Evolutionary conservation across 1,140 invertebrate genomes (phyloP), one percentile per base, ranked within the genome.

Genomic region (Zaprionus ornatus): DNA sequence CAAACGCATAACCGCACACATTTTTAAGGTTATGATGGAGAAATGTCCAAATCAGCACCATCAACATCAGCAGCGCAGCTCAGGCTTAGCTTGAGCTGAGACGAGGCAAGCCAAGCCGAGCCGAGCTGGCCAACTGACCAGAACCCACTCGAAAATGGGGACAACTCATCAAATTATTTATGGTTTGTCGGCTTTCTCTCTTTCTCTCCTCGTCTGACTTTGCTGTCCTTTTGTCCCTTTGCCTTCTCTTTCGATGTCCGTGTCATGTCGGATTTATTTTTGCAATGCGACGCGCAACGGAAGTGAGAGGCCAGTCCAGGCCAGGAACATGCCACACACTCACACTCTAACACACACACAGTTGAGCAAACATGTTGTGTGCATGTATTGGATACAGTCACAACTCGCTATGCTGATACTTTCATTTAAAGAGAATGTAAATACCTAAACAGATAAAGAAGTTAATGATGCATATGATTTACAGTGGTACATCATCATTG

Each of bases 101-200:
- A 45, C 25, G 25, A 27, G 25, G 25, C 25, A 27, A 27, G 29
- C 21, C 7, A 6, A 59, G 17, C 25, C 48, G 17, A 40, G 57
- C 42, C 4, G 19, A 60, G 60, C 68, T 76, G 68, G 40, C 56
- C 77, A 84, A 90, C 84, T 88, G 78, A 84, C 74, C 85, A 88
- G 74, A 90, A 90, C 84, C 64, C 61, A 71, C 57, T 57, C 66
- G 72, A 74, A 78, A 90, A 76, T 84, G 80, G 80, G 84, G 73
- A 55, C 77, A 70, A 37, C 40, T 70, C 60, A 90, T 87, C 78
- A 81, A 88, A 90, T 90, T 72, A 84, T 88, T 88, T 76, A 84
- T 90, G 74, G 74, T 72, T 66, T 72, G 19, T 57, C 37, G 40
- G 35, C 67, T 71, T 59, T 65, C 54, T 50, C 65, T 68, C 60